Percentiles rank a stretch among this genome's conserved stretches.
Evolutionary conservation across 2,797 vertebrate genomes (phyloP).

Genomic region (Myotis myotis): DNA sequence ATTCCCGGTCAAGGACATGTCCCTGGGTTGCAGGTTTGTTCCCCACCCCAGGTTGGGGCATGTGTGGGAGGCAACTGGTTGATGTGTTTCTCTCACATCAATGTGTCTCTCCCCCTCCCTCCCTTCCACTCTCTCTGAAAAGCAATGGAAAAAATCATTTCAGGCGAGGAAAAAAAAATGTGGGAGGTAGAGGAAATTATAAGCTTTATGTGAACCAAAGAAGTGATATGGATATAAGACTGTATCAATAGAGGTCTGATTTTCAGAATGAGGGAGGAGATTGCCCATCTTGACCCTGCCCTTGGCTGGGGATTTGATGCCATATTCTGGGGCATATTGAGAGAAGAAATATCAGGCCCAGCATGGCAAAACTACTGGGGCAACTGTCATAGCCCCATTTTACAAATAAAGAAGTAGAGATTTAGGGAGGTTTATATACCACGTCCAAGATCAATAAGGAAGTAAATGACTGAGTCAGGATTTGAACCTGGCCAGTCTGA

Average conservation of each 20-base stretch:
- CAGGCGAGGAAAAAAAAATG: too few species aligned
- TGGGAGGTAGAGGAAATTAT: not conserved
- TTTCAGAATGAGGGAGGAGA: not conserved
- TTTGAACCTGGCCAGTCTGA: not conserved
- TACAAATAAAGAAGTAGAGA: not conserved
- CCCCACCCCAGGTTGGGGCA: too few species aligned
- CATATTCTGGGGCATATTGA: not conserved
- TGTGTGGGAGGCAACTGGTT: too few species aligned
- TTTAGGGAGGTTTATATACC: not conserved
- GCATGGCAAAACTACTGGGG: not conserved
- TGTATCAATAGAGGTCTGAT: not conserved
- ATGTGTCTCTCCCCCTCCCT: too few species aligned
- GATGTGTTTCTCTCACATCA: too few species aligned
- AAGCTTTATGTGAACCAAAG: not conserved
- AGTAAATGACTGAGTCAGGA: not conserved
- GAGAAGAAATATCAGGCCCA: not conserved
- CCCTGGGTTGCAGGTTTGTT: too few species aligned
- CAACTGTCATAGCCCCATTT: not conserved
- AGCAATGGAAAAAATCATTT: too few species aligned
- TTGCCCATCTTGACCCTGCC: not conserved
- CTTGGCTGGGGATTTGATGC: not conserved
- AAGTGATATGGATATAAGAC: not conserved
- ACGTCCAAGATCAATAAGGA: not conserved
- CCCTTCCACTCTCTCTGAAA: too few species aligned
- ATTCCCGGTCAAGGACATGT: too few species aligned